phyloP scores from a whole-genome alignment of 2,888 invertebrate species.

The Leptinotarsa juncta region DNA sequence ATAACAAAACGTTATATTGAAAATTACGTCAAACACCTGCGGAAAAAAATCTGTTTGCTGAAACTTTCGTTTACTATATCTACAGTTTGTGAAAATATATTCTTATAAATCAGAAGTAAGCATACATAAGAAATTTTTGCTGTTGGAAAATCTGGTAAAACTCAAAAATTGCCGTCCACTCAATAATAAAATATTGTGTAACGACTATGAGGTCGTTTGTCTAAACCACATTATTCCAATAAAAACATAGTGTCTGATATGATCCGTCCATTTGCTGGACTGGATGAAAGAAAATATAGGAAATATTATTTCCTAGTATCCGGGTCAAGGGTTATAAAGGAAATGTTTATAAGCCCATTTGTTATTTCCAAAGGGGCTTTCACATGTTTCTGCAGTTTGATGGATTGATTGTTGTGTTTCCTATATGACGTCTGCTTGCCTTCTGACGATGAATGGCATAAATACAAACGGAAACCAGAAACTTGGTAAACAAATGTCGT shows the following conservation, averaged over 20 bases:
- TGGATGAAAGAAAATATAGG: conserved; percentile 7
- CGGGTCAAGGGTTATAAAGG: conserved; percentile 17
- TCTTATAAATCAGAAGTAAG: too few species aligned
- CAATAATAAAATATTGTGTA: too few species aligned
- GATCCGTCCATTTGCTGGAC: conserved; percentile 11
- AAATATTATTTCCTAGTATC: conserved; percentile 19
- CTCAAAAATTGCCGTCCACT: too few species aligned
- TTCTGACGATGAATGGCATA: conserved; percentile 18
- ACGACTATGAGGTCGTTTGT: too few species aligned
- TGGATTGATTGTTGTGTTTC: conserved; percentile 22
- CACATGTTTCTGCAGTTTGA: conserved; percentile 16
- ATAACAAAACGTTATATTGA: too few species aligned
- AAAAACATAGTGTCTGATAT: not conserved
- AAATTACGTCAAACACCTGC: too few species aligned
- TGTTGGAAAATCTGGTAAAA: too few species aligned
- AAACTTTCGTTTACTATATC: too few species aligned
- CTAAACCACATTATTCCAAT: not conserved
- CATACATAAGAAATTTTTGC: too few species aligned
- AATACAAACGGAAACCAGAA: conserved; percentile 14
- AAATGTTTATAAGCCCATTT: conserved; percentile 24
- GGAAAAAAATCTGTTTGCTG: too few species aligned
- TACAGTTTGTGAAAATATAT: too few species aligned
- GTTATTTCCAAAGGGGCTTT: conserved; percentile 11
- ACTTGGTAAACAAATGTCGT: conserved; percentile 16
- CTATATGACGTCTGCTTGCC: conserved; percentile 9